Conservation (phyloP, 2,888 invertebrate genomes). For the Quadroppia sp. region DNA sequence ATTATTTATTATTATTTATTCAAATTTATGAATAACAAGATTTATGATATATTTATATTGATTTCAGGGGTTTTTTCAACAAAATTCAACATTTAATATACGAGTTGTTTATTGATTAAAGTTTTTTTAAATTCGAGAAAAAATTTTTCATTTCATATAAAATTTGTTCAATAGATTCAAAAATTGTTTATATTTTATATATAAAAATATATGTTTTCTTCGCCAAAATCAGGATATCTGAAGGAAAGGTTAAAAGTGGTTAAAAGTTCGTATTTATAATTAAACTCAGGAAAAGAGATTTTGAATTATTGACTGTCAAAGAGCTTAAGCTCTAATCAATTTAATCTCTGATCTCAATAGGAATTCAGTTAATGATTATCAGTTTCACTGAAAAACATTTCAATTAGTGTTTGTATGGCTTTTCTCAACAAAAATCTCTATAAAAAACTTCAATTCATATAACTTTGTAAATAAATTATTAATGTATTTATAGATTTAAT, state of each 20-base stretch:
- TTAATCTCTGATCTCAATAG: slow-evolving; percentile 4
- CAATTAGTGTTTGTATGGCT: neutral
- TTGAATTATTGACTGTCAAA: slow-evolving; percentile 19
- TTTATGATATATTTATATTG: too few species aligned
- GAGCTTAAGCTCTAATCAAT: slow-evolving; percentile 5
- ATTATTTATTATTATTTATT: slow-evolving; percentile 24
- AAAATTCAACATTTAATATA: too few species aligned
- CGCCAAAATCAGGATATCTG: neutral
- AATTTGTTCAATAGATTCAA: too few species aligned
- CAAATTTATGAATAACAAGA: neutral
- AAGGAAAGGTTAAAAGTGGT: neutral
- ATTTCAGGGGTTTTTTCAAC: too few species aligned
- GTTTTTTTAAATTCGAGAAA: too few species aligned
- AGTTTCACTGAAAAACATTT: slow-evolving; percentile 16
- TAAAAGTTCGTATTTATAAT: slow-evolving; percentile 16
- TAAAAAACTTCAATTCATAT: too few species aligned
- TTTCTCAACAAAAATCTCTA: neutral
- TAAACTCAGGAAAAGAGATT: slow-evolving; percentile 8
- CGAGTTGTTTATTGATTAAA: too few species aligned
- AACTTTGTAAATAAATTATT: too few species aligned
- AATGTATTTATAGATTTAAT: too few species aligned
- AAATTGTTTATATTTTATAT: too few species aligned
- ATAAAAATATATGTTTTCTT: neutral
- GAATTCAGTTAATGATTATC: slow-evolving; percentile 15
- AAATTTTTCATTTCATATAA: too few species aligned